Base-by-base conservation (phyloP, 2,113 vertebrate genomes). In the Plectropomus leopardus region DNA sequence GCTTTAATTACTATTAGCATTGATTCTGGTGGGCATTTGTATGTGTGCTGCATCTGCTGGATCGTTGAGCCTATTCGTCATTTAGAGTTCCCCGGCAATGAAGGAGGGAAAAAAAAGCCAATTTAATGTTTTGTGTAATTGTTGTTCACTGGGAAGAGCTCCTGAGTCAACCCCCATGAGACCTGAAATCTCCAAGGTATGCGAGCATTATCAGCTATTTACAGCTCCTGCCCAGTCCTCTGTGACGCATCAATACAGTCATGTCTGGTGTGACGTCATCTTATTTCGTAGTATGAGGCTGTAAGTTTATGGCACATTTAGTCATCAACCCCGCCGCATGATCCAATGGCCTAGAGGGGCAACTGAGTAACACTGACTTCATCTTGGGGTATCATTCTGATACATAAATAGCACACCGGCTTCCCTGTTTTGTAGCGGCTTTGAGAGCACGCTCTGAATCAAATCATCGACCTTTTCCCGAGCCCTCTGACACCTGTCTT, bases 51-150 rank as follows among this genome's bases (percentile, higher is more conserved):
- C 5, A 3, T 63, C 26, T 32, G 5, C 5, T 1, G 7, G 28
- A 30, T 3, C 6, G 1, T 17, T 7, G 6, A 48, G 23, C 1
- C 3, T 1, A 23, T 65, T 69, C 15, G 51, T 77, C 28, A 65
- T 82, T 47, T 30, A 34, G 19, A 60, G 7, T n/a, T 65, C 47
- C 21, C 21, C 4, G 19, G 28, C 36, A 54, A 68, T 32, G 17
- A 23, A 5, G 8, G 44, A 26, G 19, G 1, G 10, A 3, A 16
- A 61, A 68, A 28, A 47, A 19, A 7, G 19, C 10, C 17, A 45
- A 11, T 77, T 57, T 63, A 26, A 47, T 65, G 51, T 77, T 86
- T 61, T 59, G 21, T 70, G 14, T 63, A 64, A 80, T 76, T 79
- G 57, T 11, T 6, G 16, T 81, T 59, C 47, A 57, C 2, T 57